Evolutionary conservation across 2,797 vertebrate species (phyloP).

Genomic region (Tinamus major): DNA sequence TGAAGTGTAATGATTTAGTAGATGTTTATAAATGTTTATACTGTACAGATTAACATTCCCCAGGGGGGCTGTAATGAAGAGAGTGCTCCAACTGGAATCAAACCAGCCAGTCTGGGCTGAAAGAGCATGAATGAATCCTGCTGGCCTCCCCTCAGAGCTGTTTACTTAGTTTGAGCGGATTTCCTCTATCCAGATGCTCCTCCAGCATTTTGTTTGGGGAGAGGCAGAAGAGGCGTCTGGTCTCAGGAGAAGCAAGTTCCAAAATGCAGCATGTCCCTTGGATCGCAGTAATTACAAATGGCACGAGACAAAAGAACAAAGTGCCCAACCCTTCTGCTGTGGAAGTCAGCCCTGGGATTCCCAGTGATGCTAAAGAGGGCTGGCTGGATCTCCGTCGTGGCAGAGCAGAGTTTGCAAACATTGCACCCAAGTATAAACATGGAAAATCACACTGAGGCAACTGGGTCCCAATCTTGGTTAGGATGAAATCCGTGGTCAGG

Average conservation of each 20-base stretch:
- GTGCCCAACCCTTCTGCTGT: slow-evolving; percentile 5
- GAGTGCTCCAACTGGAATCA: slow-evolving; percentile 76
- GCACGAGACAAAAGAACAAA: slow-evolving; percentile 57
- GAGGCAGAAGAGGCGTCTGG: background rate
- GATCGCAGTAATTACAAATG: background rate
- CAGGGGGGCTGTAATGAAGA: slow-evolving; percentile 77
- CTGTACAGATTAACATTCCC: slow-evolving; percentile 80
- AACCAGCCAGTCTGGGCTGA: slow-evolving; percentile 73
- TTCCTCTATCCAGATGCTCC: slow-evolving; percentile 62
- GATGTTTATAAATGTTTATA: slow-evolving; percentile 82
- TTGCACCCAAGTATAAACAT: background rate
- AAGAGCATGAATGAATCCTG: slow-evolving; percentile 75
- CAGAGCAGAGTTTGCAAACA: background rate
- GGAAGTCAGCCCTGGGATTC: slow-evolving; percentile 33
- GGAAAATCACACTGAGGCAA: background rate
- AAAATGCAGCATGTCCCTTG: slow-evolving; percentile 16
- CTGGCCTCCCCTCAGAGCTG: slow-evolving; percentile 68
- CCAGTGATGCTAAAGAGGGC: slow-evolving; percentile 42
- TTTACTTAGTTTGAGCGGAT: slow-evolving; percentile 71
- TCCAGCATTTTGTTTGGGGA: slow-evolving; percentile 60
- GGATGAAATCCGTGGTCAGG: background rate
- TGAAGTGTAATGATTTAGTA: slow-evolving; percentile 81
- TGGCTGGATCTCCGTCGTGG: background rate
- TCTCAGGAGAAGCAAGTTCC: background rate
- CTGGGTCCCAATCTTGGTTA: background rate